Evolutionary conservation across 2,888 invertebrate genomes (phyloP).

Genomic region (Homarus gammarus): DNA sequence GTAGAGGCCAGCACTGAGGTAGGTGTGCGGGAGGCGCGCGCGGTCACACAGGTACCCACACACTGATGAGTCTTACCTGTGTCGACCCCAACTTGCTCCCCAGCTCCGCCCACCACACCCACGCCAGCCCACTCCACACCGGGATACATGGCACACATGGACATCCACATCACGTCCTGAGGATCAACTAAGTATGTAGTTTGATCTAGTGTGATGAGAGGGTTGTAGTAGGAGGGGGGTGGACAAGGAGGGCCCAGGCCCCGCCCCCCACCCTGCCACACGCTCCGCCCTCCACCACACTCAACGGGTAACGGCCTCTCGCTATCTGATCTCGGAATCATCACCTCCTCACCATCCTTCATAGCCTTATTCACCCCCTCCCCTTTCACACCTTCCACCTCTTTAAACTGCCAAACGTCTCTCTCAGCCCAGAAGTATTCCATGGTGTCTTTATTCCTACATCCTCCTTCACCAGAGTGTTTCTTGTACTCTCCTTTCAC

Average conservation of each 20-base stretch:
- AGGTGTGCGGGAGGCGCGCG: constrained; percentile 38
- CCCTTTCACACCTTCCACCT: neutral
- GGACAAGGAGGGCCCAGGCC: neutral
- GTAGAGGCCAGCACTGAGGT: constrained; percentile 7
- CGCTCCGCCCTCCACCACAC: constrained; percentile 23
- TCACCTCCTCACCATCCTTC: neutral
- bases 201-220: constrained; percentile 14
- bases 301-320: constrained; percentile 26
- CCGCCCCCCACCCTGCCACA: constrained; percentile 19
- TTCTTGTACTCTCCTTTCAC: neutral
- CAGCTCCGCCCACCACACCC: constrained; percentile 53
- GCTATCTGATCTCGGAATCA: constrained; percentile 18
- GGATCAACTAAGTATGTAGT: constrained; percentile 56
- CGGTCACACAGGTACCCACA: constrained; percentile 52
- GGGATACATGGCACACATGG: constrained; percentile 45
- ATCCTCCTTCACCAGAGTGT: neutral
- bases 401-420: neutral
- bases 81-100: constrained; percentile 22
- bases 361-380: neutral
- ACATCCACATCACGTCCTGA: constrained; percentile 34
- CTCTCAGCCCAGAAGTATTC: constrained; percentile 34
- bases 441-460: constrained; percentile 5
- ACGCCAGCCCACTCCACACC: constrained; percentile 52
- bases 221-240: constrained; percentile 31
- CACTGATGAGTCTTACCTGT: constrained; percentile 42